phyloP scores from a whole-genome alignment of 2,113 vertebrate genomes.

The Otus sunia region DNA sequence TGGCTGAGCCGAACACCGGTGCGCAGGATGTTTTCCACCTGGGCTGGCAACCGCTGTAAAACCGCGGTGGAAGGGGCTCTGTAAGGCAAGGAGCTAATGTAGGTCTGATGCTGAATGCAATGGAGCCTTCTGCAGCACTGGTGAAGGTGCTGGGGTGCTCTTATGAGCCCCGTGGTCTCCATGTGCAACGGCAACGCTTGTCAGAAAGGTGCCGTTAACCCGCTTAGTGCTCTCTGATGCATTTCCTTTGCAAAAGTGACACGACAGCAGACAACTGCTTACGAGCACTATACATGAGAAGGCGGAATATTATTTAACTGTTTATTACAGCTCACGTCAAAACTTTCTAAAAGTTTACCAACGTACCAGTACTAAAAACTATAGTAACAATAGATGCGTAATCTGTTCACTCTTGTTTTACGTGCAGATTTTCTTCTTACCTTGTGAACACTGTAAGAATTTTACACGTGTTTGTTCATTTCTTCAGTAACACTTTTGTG shows the following conservation, averaged over 20 bases:
- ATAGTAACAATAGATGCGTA: neutral
- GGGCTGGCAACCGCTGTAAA: neutral
- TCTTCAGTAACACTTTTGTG: neutral
- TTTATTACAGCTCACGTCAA: neutral
- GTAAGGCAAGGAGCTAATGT: neutral
- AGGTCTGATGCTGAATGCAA: neutral
- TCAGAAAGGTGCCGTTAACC: neutral
- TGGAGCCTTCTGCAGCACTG: rapidly evolving
- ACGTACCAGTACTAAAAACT: neutral
- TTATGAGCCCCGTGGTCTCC: neutral
- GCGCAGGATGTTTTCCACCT: neutral
- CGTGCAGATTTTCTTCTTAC: neutral
- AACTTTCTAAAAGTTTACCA: neutral
- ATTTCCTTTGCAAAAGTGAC: neutral
- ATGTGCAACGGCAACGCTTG: rapidly evolving
- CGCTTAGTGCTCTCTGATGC: neutral
- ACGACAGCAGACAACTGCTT: neutral
- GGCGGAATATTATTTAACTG: neutral
- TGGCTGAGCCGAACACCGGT: rapidly evolving
- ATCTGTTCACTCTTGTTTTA: neutral
- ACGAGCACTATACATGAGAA: neutral
- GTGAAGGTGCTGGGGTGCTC: neutral
- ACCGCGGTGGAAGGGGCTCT: neutral
- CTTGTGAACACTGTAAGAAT: neutral
- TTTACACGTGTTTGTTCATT: neutral